These are phyloP conservation scores for Pyrrhura leucotis DNA, from an alignment of 2,797 vertebrate species.

Conservation along the genomic window DNA sequence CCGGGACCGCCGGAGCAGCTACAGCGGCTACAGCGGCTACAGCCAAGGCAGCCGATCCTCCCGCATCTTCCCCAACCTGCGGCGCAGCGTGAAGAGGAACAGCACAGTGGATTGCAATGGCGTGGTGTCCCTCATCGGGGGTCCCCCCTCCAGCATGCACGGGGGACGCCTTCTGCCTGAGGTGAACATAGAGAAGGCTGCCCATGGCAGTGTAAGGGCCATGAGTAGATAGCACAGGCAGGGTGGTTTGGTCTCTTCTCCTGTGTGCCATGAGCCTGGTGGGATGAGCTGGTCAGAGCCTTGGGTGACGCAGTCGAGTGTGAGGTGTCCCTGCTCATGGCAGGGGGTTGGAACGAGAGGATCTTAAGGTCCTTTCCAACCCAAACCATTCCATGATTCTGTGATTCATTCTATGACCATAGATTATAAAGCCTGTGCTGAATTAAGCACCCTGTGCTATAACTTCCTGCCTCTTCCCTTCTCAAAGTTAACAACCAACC, in stretches of 20 bases:
- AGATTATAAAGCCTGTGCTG: not conserved
- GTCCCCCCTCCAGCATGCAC: slow-evolving; percentile 86
- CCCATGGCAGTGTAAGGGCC: slow-evolving; percentile 87
- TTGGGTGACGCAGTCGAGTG: not conserved
- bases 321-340: not conserved
- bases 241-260: slow-evolving; percentile 29
- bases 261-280: not conserved
- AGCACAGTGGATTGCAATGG: slow-evolving; percentile 99
- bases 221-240: slow-evolving; percentile 80
- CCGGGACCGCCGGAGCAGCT: slow-evolving; percentile 91
- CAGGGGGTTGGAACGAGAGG: not conserved
- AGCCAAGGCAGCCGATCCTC: slow-evolving; percentile 93
- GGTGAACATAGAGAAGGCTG: slow-evolving; percentile 98
- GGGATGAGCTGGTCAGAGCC: not conserved
- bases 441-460: not conserved
- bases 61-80: slow-evolving; percentile 90
- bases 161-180: slow-evolving; percentile 98
- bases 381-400: not conserved
- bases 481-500: not conserved
- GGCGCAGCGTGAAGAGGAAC: slow-evolving; percentile 91
- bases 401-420: not conserved
- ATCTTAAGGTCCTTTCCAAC: not conserved
- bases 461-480: not conserved
- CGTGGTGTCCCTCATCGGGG: slow-evolving; percentile 95
- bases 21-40: slow-evolving; percentile 97